phyloP scores from a whole-genome alignment of 2,797 vertebrate species.

The Sylvilagus floridanus region DNA sequence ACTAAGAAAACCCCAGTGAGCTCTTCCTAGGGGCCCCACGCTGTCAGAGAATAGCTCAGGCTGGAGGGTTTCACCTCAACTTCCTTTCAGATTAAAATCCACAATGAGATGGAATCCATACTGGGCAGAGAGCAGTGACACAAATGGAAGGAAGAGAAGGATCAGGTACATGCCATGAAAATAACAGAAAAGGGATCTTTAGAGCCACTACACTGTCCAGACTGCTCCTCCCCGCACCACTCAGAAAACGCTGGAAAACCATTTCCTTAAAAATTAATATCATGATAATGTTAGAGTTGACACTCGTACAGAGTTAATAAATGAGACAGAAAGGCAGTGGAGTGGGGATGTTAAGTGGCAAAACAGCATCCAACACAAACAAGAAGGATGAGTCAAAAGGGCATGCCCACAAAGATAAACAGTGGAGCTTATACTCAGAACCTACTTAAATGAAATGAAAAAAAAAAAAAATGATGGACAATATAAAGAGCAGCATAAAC shows the following conservation, averaged over 20 bases:
- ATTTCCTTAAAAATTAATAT: not conserved
- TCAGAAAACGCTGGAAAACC: not conserved
- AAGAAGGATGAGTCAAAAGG: not conserved
- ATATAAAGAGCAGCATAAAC: not conserved
- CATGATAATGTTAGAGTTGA: not conserved
- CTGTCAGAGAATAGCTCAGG: not conserved
- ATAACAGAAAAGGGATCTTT: not conserved
- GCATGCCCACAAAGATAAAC: not conserved
- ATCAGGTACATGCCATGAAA: not conserved
- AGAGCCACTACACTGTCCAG: not conserved
- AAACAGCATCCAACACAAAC: not conserved
- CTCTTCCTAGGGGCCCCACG: not conserved
- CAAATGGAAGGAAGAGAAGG: not conserved
- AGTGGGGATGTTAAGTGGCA: not conserved
- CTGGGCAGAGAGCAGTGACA: no score
- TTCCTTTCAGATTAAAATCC: not conserved
- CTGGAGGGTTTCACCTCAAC: not conserved
- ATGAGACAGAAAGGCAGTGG: not conserved
- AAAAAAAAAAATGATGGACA: not conserved
- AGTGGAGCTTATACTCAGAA: not conserved
- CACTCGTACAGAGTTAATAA: not conserved
- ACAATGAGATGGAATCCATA: not conserved
- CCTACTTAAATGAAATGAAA: not conserved
- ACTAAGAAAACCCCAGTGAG: not conserved
- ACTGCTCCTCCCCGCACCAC: not conserved